Evolutionary conservation across 2,113 vertebrate genomes (phyloP), one percentile per base, ranked within the genome.

Genomic region (Paracanthobrama guichenoti): DNA sequence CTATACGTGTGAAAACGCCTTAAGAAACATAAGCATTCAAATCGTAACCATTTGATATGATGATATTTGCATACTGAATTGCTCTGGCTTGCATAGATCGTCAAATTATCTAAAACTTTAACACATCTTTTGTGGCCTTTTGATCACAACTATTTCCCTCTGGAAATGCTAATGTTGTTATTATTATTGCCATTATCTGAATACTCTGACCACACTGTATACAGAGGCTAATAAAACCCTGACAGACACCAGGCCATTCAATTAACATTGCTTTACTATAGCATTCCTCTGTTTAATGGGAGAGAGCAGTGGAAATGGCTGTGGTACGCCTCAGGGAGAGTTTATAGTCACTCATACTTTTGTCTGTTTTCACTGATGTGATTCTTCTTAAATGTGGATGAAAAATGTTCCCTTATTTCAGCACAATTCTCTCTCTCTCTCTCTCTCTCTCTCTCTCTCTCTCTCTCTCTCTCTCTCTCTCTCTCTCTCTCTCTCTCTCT

Each of bases 241-340:
- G n/a, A 80, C 39, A 80, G 60, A 80, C 78, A 26, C 16, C 16
- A 31, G 16, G 59, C 39, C 31, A 11, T 77, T 28, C 24, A 84
- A 71, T 75, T 39, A 72, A 71, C 28, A 20, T 14, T 35, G 26
- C 46, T 35, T 59, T 76, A 76, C 44, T 31, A 53, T 59, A 62
- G 14, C 50, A 46, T 76, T 78, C 44, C 77, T 16, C 67, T 26
- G n/a, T 22, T 88, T 92, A 93, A 93, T 91, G 89, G 92, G 55
- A 66, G 74, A 60, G 46, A 44, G 66, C 55, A 87, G 90, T 88
- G 90, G 92, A 93, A 93, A 93, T 93, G 91, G 91, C 91, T 94
- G 92, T 90, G 93, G 92, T 91, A 74, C 26, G 80, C 74, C 90
- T 85, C 84, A 85, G 79, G 72, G 87, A 78, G 39, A 84, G 28